Evolutionary conservation across 2,797 vertebrate species (phyloP).

Genomic region (Macroramphosus scolopax): DNA sequence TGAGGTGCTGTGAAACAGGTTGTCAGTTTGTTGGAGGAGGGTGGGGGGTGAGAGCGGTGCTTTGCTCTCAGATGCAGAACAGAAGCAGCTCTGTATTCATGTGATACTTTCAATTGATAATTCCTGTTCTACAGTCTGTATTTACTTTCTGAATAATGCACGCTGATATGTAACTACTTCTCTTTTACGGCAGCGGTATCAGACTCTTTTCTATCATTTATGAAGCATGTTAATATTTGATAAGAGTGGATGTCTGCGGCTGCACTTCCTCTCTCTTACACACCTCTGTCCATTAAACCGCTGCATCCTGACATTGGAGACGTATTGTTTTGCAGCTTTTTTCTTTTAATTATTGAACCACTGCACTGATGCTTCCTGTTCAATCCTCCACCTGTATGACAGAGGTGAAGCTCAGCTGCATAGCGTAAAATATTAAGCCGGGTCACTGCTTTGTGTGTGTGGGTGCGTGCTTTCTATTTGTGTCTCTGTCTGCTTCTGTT

Average conservation of each 20-base stretch:
- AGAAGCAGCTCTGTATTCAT: slow-evolving; percentile 37
- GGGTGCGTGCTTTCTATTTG: slow-evolving; percentile 31
- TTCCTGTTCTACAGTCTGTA: slow-evolving; percentile 10
- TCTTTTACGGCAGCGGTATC: slow-evolving; percentile 43
- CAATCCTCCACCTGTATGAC: slow-evolving; percentile 37
- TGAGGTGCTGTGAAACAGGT: slow-evolving; percentile 59
- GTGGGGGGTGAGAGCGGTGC: slow-evolving; percentile 16
- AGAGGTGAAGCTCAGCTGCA: slow-evolving; percentile 44
- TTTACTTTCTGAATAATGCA: slow-evolving; percentile 46
- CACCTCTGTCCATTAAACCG: slow-evolving; percentile 43
- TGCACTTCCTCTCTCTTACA: slow-evolving; percentile 46
- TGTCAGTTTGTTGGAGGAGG: slow-evolving; percentile 46
- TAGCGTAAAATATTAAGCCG: slow-evolving; percentile 49
- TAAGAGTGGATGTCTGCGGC: slow-evolving; percentile 61
- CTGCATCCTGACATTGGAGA: slow-evolving; percentile 3
- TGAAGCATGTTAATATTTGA: slow-evolving; percentile 73
- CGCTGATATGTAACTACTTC: slow-evolving; percentile 19
- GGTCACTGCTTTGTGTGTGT: slow-evolving; percentile 40
- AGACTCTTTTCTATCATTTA: slow-evolving; percentile 59
- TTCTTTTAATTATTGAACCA: slow-evolving; percentile 55
- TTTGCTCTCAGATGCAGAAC: slow-evolving; percentile 39
- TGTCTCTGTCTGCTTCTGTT: slow-evolving; percentile 38
- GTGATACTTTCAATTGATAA: slow-evolving; percentile 16
- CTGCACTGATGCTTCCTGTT: slow-evolving; percentile 14
- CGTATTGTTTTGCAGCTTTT: slow-evolving; percentile 44